phyloP scores from a whole-genome alignment of 2,113 vertebrate species.

The Microcebus ravelobensis region DNA sequence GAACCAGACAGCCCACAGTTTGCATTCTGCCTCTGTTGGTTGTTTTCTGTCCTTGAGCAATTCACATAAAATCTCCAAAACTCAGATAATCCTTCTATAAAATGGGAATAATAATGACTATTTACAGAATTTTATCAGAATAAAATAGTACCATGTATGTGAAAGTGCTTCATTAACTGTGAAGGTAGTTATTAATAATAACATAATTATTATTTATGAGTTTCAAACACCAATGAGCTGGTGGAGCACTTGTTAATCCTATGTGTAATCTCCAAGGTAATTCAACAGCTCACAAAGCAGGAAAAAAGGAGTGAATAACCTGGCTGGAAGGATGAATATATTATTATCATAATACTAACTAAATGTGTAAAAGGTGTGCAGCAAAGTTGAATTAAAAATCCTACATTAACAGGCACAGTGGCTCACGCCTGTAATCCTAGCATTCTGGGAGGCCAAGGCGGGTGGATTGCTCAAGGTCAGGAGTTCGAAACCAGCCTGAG shows the following conservation, averaged over 20 bases:
- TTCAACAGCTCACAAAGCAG: neutral
- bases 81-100: neutral
- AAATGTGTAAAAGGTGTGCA: neutral
- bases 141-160: neutral
- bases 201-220: constrained; percentile 53
- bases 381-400: neutral
- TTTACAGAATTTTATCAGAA: neutral
- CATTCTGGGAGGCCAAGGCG: too few species aligned
- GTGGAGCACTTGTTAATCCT: neutral
- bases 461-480: too few species aligned
- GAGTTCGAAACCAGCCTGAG: too few species aligned
- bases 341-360: neutral
- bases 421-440: too few species aligned
- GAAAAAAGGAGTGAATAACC: neutral
- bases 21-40: constrained; percentile 10
- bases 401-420: neutral
- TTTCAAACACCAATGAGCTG: neutral
- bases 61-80: neutral
- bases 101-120: neutral
- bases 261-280: neutral
- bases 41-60: constrained; percentile 1
- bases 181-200: neutral
- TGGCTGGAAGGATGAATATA: neutral
- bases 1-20: neutral
- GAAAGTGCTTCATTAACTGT: constrained; percentile 14